Evolutionary conservation across 30 jellyfish, hydroid and myxozoan species (phyloP).

Genomic region (Chrysaora quinquecirrha): DNA sequence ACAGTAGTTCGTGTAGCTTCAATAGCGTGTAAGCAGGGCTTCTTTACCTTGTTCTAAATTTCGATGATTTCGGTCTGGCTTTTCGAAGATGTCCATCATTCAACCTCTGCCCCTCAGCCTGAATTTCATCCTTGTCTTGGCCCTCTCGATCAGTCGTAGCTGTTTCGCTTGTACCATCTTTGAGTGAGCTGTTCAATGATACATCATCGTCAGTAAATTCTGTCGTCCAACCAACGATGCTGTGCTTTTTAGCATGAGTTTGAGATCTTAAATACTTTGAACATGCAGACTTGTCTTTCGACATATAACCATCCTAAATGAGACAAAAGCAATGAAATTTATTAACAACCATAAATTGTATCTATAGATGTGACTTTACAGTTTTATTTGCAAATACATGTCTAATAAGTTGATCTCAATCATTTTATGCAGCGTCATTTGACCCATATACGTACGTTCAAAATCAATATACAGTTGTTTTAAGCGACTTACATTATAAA

Average conservation of each 20-base stretch:
- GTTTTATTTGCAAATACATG: too few relatives aligned
- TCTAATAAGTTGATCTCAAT: too few relatives aligned
- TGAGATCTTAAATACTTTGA: slow-evolving; percentile 8
- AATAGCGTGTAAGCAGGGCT: too few relatives aligned
- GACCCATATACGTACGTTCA: too few relatives aligned
- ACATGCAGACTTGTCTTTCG: background rate
- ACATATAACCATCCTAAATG: slow-evolving; percentile 2
- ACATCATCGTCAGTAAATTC: slow-evolving; percentile 21
- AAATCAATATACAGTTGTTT: too few relatives aligned
- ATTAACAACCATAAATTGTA: too few relatives aligned
- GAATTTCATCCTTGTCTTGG: background rate
- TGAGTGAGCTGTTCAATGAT: background rate
- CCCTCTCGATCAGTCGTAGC: background rate
- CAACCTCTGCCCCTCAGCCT: background rate
- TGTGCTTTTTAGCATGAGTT: slow-evolving; percentile 54
- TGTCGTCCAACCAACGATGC: slow-evolving; percentile 57
- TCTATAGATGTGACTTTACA: too few relatives aligned
- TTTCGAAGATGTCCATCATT: background rate
- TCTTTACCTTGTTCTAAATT: slow-evolving; percentile 37
- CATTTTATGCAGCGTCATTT: too few relatives aligned
- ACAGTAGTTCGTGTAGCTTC: too few relatives aligned
- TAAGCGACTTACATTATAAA: too few relatives aligned
- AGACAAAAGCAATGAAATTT: background rate
- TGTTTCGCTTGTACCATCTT: background rate
- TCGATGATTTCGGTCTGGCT: slow-evolving; percentile 47